phyloP scores from a whole-genome alignment of 1,140 invertebrate species.

The Microplitis demolitor region DNA sequence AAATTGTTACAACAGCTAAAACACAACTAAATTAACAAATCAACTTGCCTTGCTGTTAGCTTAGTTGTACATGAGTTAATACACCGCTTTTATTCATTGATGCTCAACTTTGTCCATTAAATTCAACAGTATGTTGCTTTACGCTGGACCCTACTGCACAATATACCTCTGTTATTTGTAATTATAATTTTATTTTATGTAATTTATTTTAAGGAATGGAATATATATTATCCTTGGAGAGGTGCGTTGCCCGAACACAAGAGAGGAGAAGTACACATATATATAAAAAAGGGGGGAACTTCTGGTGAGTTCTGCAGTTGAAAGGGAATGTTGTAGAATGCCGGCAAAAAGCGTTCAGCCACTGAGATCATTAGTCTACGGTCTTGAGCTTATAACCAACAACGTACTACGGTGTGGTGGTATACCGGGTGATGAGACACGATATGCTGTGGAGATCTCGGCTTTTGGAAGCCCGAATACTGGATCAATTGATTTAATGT shows the following conservation, averaged over 20 bases:
- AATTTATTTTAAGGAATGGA: not conserved
- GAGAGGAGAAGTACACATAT: constrained; percentile 21
- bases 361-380: constrained; percentile 60
- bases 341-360: constrained; percentile 58
- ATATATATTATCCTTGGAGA: constrained; percentile 10
- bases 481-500: not conserved
- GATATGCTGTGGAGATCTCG: not conserved
- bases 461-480: not conserved
- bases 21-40: not conserved
- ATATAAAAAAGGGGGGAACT: constrained; percentile 3
- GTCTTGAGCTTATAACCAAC: constrained; percentile 33
- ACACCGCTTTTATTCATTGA: not conserved
- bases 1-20: not conserved
- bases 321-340: constrained; percentile 63
- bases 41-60: not conserved
- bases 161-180: not conserved
- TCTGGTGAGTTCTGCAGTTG: constrained; percentile 42
- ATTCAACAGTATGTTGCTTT: not conserved
- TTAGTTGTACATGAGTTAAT: not conserved
- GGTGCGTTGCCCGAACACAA: constrained; percentile 8
- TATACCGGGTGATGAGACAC: constrained; percentile 32
- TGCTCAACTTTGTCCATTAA: not conserved
- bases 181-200: not conserved
- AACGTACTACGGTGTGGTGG: not conserved
- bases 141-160: not conserved